Conservation (phyloP, 2,797 vertebrate genomes). For the Erpetoichthys calabaricus region DNA sequence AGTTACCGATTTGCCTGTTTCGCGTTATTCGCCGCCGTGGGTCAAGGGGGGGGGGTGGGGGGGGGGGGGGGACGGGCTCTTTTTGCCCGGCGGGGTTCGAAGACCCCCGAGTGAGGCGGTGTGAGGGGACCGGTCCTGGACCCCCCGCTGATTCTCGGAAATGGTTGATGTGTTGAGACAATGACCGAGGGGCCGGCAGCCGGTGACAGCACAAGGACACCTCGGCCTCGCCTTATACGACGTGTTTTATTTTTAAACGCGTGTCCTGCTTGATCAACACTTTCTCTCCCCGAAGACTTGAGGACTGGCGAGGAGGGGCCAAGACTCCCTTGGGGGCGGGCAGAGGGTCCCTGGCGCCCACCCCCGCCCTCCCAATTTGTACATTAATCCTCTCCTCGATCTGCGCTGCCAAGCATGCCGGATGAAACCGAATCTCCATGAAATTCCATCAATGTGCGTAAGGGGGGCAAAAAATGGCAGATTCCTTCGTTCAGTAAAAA, state of each 20-base stretch:
- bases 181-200: no score
- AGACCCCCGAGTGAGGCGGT: no score
- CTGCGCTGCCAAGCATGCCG: constrained; percentile 33
- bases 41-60: no score
- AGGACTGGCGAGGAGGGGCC: constrained; percentile 21
- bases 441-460: constrained; percentile 17
- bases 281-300: constrained; percentile 40
- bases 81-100: no score
- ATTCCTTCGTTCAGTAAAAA: constrained; percentile 40
- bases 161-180: no score
- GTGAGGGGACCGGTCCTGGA: no score
- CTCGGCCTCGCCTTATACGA: constrained; percentile 37
- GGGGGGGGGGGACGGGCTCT: no score
- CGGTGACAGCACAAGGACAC: no score
- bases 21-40: no score
- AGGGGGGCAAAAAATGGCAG: constrained; percentile 19
- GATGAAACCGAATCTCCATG: constrained; percentile 42
- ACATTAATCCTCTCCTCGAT: no score
- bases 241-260: constrained; percentile 59
- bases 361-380: constrained; percentile 21
- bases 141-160: no score
- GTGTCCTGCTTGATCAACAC: constrained; percentile 45
- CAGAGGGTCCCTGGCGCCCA: constrained; percentile 21
- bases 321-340: constrained; percentile 12
- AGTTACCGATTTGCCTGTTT: no score